Evolutionary conservation across 2,797 vertebrate species (phyloP), one percentile per base, ranked within the genome.

Genomic region (Vultur gryphus): DNA sequence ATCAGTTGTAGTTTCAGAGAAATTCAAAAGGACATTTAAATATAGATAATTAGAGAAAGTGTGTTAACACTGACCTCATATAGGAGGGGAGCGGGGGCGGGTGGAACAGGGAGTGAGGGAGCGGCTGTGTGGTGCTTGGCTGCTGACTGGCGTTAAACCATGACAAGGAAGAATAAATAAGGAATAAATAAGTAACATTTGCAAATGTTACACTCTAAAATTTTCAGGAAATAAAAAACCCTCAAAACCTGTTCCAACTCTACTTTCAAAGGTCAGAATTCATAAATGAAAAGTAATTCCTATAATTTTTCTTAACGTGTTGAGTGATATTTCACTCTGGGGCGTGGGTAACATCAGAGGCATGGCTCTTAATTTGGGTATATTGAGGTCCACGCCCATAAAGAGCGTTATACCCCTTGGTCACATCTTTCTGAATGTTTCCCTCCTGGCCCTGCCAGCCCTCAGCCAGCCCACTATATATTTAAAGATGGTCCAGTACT

Each of bases 241-340:
- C 21, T 43, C 16, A 44, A 76, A 85, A 49, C 24, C 24, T 76
- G 5, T 29, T 66, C 41, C 19, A 61, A 8, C 4, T 82, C 13
- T 14, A 7, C 11, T 52, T 67, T 84, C 39, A 51, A 62, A 82
- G 13, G 13, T 61, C 16, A 26, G 55, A 83, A 83, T 69, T 64
- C 33, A 55, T 29, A 75, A 81, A 81, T 17, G 15, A 58, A 84
- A 76, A 43, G 3, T 21, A 41, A 75, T 62, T 72, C 43, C 16
- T 55, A 1, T 29, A 62, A 20, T 3, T 55, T 87, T 89, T 65
- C 64, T 65, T 57, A 35, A 54, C 0, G 0, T 1, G 4, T 26
- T 62, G 64, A 61, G 8, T 37, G 17, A n/a, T 78, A 64, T 37
- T 67, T 88, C 7, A 69, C 10, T 80, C 16, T 72, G 16, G 7